A percentile compares a stretch with the other conserved stretches of the same genome.
Evolutionary conservation across 2,113 vertebrate species (phyloP).

Genomic region (Pygoscelis antarcticus): DNA sequence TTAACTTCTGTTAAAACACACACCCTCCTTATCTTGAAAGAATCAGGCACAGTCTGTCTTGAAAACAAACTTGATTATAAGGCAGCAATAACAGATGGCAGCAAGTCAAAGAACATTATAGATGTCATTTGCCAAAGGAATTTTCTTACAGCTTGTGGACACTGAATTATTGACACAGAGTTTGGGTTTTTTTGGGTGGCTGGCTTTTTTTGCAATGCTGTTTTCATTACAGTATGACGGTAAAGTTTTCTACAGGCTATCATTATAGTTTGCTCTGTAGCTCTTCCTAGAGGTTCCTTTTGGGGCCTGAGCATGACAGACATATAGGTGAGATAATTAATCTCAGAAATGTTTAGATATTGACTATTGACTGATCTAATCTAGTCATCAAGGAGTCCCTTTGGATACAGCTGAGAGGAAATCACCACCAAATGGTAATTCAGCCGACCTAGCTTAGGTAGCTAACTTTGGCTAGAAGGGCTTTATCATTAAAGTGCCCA

Average conservation of each 20-base stretch:
- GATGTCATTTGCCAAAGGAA: slow-evolving; percentile 24
- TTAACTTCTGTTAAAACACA: neutral
- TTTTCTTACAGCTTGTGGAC: slow-evolving; percentile 4
- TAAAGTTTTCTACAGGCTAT: neutral
- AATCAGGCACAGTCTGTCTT: slow-evolving; percentile 18
- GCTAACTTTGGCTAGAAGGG: neutral
- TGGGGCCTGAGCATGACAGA: neutral
- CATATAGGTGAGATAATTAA: neutral
- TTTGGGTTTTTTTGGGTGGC: neutral
- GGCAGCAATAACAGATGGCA: slow-evolving; percentile 13
- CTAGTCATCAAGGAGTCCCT: neutral
- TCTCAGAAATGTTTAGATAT: neutral
- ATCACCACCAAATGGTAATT: neutral
- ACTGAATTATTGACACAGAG: neutral
- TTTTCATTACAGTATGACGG: neutral
- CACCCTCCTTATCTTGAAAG: neutral
- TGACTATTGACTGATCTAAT: neutral
- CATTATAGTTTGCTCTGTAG: neutral
- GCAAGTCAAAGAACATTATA: slow-evolving; percentile 28
- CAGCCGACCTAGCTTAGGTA: neutral
- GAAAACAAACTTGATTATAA: slow-evolving; percentile 42
- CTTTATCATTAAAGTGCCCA: neutral
- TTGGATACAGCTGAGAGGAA: neutral
- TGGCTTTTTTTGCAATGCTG: neutral
- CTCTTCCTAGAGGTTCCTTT: neutral